These are phyloP conservation scores for Platysternon megacephalum DNA, from an alignment of 2,113 vertebrate species.

Conservation along the genomic window DNA sequence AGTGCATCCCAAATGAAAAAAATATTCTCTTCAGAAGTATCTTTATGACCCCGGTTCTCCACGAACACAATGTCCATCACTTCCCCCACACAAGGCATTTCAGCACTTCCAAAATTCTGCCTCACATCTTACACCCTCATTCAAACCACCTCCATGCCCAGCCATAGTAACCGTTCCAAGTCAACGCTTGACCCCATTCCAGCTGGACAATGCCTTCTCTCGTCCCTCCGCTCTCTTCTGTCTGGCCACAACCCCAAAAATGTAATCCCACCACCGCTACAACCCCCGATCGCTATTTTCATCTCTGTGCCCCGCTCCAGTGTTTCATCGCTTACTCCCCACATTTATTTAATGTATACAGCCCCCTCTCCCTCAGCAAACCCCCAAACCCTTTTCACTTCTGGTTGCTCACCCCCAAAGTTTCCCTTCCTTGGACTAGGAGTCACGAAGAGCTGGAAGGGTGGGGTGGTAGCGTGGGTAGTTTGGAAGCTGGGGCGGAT, in stretches of 20 bases:
- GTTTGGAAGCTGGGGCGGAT: neutral
- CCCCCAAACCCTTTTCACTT: neutral
- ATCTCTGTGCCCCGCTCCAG: neutral
- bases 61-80: neutral
- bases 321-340: neutral
- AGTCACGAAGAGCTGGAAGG: neutral
- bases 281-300: neutral
- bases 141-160: slow-evolving; percentile 45
- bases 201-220: neutral
- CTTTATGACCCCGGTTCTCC: neutral
- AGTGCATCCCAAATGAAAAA: slow-evolving; percentile 10
- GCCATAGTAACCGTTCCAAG: neutral
- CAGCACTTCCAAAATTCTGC: no score
- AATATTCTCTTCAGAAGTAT: slow-evolving; percentile 12
- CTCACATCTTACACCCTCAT: neutral
- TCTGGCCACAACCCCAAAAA: neutral
- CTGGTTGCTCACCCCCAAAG: neutral
- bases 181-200: neutral
- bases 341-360: neutral
- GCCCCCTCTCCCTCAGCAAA: neutral
- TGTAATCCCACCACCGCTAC: neutral
- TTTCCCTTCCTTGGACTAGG: neutral
- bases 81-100: neutral
- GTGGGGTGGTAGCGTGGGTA: neutral
- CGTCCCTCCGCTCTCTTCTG: neutral